Conservation (phyloP, 2,888 invertebrate genomes). For the Ceraclea dissimilis region DNA sequence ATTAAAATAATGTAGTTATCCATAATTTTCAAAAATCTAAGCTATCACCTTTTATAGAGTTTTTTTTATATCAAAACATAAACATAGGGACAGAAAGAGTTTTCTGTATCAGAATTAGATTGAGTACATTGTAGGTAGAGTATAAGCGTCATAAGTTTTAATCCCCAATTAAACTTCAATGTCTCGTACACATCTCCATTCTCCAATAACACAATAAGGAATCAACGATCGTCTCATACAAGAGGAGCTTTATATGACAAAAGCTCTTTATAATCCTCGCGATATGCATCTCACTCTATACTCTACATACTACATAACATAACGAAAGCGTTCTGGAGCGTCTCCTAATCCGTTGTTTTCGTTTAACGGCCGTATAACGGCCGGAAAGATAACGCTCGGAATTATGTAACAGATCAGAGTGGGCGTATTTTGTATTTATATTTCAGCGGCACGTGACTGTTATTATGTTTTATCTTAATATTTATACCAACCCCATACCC, state of each 20-base stretch:
- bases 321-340: conserved; percentile 18
- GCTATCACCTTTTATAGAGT: no score
- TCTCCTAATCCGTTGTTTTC: conserved; percentile 27
- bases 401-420: conserved; percentile 24
- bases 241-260: conserved; percentile 17
- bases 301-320: no score
- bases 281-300: conserved; percentile 21
- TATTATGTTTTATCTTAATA: conserved; percentile 27
- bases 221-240: not conserved
- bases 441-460: conserved; percentile 26
- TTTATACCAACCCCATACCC: conserved; percentile 9
- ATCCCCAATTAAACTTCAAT: conserved; percentile 1
- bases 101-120: no score
- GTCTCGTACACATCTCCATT: not conserved
- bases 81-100: no score
- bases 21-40: no score
- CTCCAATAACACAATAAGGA: conserved; percentile 1
- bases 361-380: conserved; percentile 26
- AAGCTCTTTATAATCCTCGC: conserved; percentile 21
- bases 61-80: no score
- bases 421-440: conserved; percentile 25
- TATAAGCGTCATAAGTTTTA: not conserved
- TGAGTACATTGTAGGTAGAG: no score
- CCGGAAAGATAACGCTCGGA: conserved; percentile 25
- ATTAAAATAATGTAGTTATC: no score